A percentile compares a stretch with the other conserved stretches of the same genome.
Conservation (phyloP, 1,140 invertebrate genomes). For the Lethocerus indicus region DNA sequence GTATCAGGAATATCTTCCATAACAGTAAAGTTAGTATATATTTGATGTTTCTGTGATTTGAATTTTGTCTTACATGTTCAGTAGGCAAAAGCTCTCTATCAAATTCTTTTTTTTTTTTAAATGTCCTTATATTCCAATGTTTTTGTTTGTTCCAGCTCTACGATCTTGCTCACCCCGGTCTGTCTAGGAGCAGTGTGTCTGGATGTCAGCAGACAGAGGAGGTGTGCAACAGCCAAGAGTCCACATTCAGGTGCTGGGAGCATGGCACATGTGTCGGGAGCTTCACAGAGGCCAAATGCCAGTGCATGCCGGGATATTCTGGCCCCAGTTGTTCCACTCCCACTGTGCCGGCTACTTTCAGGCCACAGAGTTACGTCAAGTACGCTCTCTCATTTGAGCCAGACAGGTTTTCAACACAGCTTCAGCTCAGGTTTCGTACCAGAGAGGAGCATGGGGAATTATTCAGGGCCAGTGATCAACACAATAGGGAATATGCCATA, state of each 20-base stretch:
- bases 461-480: conserved; percentile 82
- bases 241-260: conserved; percentile 68
- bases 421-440: conserved; percentile 84
- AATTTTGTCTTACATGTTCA: too few relatives aligned
- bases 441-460: conserved; percentile 81
- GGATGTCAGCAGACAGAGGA: conserved; percentile 84
- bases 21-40: conserved; percentile 56
- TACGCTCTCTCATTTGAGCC: conserved; percentile 90
- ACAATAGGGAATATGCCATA: conserved; percentile 87
- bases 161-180: conserved; percentile 73
- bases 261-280: conserved; percentile 88
- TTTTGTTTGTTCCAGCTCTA: conserved; percentile 41
- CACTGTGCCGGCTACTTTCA: conserved; percentile 77
- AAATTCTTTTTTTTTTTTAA: too few relatives aligned
- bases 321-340: conserved; percentile 69
- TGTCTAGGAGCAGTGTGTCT: conserved; percentile 63
- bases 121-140: not conserved
- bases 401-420: conserved; percentile 76
- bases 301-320: conserved; percentile 82
- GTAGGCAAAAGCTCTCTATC: too few relatives aligned
- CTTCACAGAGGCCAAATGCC: conserved; percentile 71
- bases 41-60: not conserved
- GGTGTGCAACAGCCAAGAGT: conserved; percentile 62
- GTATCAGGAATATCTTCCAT: conserved; percentile 86
- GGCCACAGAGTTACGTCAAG: conserved; percentile 84